Evolutionary conservation across 2,888 invertebrate species (phyloP), one percentile per base, ranked within the genome.

Genomic region (Coenonympha arcania): DNA sequence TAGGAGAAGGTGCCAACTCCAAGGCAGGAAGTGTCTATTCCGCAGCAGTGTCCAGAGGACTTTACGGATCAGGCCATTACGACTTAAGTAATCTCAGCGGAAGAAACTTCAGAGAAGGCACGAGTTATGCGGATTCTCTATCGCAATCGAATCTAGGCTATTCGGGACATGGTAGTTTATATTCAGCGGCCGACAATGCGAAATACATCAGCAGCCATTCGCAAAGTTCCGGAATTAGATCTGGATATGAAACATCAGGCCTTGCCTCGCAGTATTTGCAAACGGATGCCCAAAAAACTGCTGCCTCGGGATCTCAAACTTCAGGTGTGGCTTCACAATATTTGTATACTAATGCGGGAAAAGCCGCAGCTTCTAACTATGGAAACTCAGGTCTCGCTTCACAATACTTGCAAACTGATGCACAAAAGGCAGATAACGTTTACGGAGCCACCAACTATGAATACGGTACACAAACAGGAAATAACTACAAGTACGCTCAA

Each of bases 31-130:
- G 76, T 54, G 85, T 86, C 1, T 87, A 61, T 51, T 76, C 76
- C 31, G 67, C 84, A 18, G 86, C 80, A n/a, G 85, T 76, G 54
- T 79, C 87, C 2, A 72, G 79, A 58, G 87, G 87, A 28, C 60
- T 76, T 26, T 85, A 74, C 54, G 85, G 85, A 15, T 74, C 81
- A 6, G 77, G 84, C 26, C 59, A 69, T 42, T 79, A 68, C 45
- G 82, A 85, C 53, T 66, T 79, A 1, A 74, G 73, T 41, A 81
- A 79, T 52, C 66, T 86, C 6, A 64, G 70, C 46, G 85, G 84
- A 8, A 76, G 86, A 39, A 81, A 82, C 59, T 86, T 86, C 57
- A 73, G 72, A 44, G 84, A 86, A 63, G 66, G 76, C 16, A 52
- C 26, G 6, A 44, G 36, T n/a, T 61, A 62, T 47, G 63, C 69